A percentile compares a stretch with the other conserved stretches of the same genome.
Evolutionary conservation across 2,113 vertebrate genomes (phyloP).

Genomic region (Nothocercus nigrocapillus): DNA sequence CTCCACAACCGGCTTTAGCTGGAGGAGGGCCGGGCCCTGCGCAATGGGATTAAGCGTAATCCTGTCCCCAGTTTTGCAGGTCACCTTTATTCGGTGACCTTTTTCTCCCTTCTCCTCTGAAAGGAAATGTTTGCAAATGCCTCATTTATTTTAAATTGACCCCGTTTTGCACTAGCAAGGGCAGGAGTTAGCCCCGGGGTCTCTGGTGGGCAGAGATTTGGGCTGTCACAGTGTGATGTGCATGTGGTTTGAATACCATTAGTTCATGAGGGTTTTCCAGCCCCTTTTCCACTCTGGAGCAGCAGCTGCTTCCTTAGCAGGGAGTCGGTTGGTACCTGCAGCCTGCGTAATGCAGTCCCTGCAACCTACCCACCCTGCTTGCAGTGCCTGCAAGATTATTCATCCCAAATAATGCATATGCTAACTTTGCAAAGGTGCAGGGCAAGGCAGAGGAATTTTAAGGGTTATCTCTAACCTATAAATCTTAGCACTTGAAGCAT

Average conservation of each 20-base stretch:
- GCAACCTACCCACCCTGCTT: conserved; percentile 9
- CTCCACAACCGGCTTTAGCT: not conserved
- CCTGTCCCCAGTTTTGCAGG: not conserved
- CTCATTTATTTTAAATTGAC: not conserved
- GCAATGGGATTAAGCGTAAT: not conserved
- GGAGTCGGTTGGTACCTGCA: not conserved
- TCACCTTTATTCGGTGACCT: not conserved
- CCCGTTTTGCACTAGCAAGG: not conserved
- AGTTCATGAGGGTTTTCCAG: conserved; percentile 28
- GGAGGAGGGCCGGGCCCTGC: not conserved
- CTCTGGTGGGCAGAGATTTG: conserved; percentile 12
- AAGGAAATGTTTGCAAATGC: not conserved
- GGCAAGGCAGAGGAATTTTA: not conserved
- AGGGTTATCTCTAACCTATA: not conserved
- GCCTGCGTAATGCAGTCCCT: not conserved
- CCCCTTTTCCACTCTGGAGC: not conserved
- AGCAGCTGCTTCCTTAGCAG: conserved; percentile 17
- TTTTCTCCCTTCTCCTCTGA: not conserved
- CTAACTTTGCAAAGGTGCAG: not conserved
- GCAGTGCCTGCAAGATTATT: conserved; percentile 31
- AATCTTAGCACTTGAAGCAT: not conserved
- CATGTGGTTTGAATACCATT: not conserved
- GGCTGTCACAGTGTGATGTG: not conserved
- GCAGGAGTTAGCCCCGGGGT: not conserved
- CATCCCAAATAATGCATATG: conserved; percentile 31